A percentile compares a stretch with the other conserved stretches of the same genome.
Evolutionary conservation across 2,888 invertebrate genomes (phyloP).

Genomic region (Stenichneumon culpator): DNA sequence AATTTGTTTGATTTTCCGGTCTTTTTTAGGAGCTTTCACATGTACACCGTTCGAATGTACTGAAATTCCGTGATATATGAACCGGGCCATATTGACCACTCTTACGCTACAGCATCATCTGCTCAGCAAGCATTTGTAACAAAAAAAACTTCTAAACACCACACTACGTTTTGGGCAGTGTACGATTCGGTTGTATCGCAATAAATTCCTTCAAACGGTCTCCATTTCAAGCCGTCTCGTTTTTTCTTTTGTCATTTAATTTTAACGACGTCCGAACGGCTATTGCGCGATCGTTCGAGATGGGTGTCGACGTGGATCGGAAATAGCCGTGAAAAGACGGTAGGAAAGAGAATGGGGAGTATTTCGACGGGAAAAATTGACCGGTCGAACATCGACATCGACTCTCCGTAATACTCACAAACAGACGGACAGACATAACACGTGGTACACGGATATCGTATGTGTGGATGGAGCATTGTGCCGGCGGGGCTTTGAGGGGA

Average conservation of each 20-base stretch:
- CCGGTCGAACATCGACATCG: neutral
- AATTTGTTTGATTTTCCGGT: no score
- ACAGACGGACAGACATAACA: neutral
- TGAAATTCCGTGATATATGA: no score
- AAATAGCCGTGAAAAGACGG: neutral
- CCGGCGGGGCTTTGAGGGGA: conserved; percentile 20
- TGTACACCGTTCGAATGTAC: no score
- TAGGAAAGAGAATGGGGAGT: neutral
- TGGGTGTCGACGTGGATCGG: neutral
- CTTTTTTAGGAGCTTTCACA: no score
- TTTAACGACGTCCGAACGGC: neutral
- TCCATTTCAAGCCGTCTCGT: no score
- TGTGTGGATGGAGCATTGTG: neutral
- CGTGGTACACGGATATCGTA: neutral
- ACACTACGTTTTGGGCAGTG: no score
- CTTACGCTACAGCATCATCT: no score
- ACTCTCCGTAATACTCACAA: neutral
- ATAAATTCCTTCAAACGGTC: no score
- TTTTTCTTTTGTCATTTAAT: neutral
- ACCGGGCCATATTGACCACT: no score
- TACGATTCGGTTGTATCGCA: no score
- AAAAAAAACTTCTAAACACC: no score
- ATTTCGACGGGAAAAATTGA: conserved; percentile 1
- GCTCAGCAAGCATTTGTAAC: no score
- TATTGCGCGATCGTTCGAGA: neutral